These are phyloP conservation scores for Ischnus inquisitorius DNA, from an alignment of 2,888 invertebrate species.

Conservation along the genomic window DNA sequence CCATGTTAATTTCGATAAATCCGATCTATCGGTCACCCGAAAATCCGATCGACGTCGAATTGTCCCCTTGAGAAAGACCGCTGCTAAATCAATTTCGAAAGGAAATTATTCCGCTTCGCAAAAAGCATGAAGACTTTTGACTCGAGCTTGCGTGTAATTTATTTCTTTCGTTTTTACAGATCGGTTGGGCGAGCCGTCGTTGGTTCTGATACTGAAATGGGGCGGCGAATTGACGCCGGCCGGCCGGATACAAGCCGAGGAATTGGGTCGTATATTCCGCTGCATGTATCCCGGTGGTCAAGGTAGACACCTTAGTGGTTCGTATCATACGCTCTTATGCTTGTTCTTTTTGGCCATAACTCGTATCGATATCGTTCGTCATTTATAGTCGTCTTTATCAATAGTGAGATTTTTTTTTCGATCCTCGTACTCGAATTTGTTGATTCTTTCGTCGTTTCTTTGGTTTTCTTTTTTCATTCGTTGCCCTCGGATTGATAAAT, in stretches of 20 bases:
- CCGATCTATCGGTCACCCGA: slow-evolving; percentile 49
- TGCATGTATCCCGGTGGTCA: slow-evolving; percentile 99
- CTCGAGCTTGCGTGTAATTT: not conserved
- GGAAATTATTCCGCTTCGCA: not conserved
- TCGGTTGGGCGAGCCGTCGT: slow-evolving; percentile 95
- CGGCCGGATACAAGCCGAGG: slow-evolving; percentile 98
- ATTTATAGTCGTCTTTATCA: slow-evolving; percentile 52
- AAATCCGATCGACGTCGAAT: slow-evolving; percentile 19
- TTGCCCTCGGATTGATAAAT: not conserved
- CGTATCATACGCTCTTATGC: slow-evolving; percentile 86
- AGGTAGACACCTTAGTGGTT: slow-evolving; percentile 93
- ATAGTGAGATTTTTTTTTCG: not conserved
- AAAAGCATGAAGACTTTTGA: not conserved
- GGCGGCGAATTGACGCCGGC: slow-evolving; percentile 99
- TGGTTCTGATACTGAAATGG: slow-evolving; percentile 99
- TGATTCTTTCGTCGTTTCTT: not conserved
- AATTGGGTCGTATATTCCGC: slow-evolving; percentile 98
- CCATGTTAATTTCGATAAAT: slow-evolving; percentile 50
- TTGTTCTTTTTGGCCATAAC: slow-evolving; percentile 69
- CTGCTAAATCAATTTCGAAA: not conserved
- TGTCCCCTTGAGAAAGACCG: too few relatives aligned
- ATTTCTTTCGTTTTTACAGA: slow-evolving; percentile 86
- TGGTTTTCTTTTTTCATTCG: not conserved
- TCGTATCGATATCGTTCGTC: slow-evolving; percentile 49
- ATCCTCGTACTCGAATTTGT: not conserved